Conservation (phyloP, 2,888 invertebrate genomes). For the Limnephilus auricula region DNA sequence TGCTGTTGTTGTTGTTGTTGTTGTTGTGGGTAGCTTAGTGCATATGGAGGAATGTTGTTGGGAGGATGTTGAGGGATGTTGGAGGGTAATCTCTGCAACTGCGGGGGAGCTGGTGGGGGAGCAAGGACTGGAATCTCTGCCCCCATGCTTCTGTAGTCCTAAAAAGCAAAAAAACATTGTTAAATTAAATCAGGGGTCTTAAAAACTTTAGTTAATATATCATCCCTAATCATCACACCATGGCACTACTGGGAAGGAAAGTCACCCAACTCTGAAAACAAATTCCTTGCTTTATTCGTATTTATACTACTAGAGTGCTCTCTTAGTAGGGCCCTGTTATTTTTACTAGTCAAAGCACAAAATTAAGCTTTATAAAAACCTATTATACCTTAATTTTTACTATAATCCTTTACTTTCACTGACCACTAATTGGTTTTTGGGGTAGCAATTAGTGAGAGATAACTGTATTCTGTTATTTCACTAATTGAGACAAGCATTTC, state of each 20-base stretch:
- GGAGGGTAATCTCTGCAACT: slow-evolving; percentile 23
- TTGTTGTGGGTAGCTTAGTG: slow-evolving; percentile 38
- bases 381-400: too few relatives aligned
- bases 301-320: too few relatives aligned
- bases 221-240: slow-evolving; percentile 46
- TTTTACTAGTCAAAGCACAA: too few relatives aligned
- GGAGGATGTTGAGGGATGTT: slow-evolving; percentile 18
- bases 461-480: too few relatives aligned
- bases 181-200: slow-evolving; percentile 4
- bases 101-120: slow-evolving; percentile 50
- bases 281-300: not conserved
- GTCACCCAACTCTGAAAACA: not conserved
- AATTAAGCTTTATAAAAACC: too few relatives aligned
- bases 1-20: slow-evolving; percentile 36
- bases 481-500: too few relatives aligned
- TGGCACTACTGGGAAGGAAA: too few relatives aligned
- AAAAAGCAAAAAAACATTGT: slow-evolving; percentile 52
- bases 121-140: slow-evolving; percentile 45
- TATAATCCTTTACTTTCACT: too few relatives aligned
- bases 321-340: too few relatives aligned
- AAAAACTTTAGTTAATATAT: slow-evolving; percentile 29
- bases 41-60: slow-evolving; percentile 23
- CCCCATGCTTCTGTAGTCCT: slow-evolving; percentile 68
- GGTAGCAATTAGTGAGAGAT: too few relatives aligned
- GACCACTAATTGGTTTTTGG: too few relatives aligned